phyloP scores from a whole-genome alignment of 2,888 invertebrate genomes.

The Trachelus tabidus region DNA sequence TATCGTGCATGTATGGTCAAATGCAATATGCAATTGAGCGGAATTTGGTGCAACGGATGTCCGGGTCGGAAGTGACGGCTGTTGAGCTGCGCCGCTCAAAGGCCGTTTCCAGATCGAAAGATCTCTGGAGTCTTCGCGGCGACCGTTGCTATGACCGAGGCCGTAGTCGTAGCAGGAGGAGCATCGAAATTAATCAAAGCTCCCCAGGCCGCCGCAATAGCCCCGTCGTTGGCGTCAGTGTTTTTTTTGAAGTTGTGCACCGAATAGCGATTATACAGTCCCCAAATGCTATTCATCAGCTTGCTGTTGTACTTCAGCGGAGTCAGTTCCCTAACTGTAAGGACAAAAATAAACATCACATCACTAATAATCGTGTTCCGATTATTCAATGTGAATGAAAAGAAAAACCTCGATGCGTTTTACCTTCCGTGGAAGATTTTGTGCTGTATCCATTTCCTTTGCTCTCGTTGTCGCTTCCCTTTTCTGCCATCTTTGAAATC shows the following conservation, averaged over 20 bases:
- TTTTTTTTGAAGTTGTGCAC: constrained; percentile 88
- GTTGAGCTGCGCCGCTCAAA: neutral
- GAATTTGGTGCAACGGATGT: no score
- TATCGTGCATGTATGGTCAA: no score
- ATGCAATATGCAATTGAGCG: no score
- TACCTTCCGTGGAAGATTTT: neutral
- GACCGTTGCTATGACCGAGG: constrained; percentile 22
- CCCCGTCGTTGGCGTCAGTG: constrained; percentile 70
- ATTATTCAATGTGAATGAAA: no score
- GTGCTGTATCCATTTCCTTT: constrained; percentile 17
- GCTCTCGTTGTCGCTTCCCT: constrained; percentile 50
- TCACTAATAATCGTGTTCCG: constrained; percentile 7
- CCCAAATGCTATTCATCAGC: constrained; percentile 92
- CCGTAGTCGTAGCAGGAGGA: constrained; percentile 23
- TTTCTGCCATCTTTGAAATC: constrained; percentile 68
- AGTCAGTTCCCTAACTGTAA: constrained; percentile 74
- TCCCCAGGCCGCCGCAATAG: constrained; percentile 64
- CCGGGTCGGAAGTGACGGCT: no score
- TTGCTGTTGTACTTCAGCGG: constrained; percentile 86
- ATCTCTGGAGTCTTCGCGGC: constrained; percentile 25
- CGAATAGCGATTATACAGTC: constrained; percentile 88
- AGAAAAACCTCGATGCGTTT: no score
- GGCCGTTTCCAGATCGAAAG: constrained; percentile 15
- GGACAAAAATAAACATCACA: constrained; percentile 34
- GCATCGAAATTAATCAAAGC: constrained; percentile 22